Conservation (phyloP, 37 sponge, comb jelly and placozoan genomes). For the Geodia barretti region DNA sequence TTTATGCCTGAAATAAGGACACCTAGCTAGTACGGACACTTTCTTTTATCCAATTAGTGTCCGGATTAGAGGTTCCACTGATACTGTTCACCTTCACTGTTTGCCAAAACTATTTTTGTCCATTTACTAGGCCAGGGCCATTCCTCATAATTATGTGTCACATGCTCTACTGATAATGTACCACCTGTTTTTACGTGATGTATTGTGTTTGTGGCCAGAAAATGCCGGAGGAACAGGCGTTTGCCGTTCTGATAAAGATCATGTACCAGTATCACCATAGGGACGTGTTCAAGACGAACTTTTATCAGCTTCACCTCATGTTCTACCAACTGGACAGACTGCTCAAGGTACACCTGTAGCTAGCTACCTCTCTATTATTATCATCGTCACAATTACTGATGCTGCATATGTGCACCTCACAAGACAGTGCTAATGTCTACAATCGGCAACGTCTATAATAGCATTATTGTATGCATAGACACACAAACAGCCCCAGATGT, state of each 20-base stretch:
- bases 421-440: no score
- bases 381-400: no score
- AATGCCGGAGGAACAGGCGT: conserved; percentile 96
- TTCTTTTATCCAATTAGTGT: no score
- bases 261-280: conserved; percentile 91
- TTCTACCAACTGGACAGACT: conserved; percentile 84
- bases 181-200: neutral
- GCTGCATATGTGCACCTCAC: no score
- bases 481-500: no score
- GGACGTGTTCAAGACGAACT: conserved; percentile 89
- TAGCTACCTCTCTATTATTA: no score
- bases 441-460: no score
- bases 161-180: neutral
- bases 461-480: no score
- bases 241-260: conserved; percentile 90
- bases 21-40: no score
- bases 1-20: no score
- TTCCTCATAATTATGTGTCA: neutral
- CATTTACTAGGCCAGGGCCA: neutral
- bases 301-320: conserved; percentile 74
- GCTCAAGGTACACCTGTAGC: conserved; percentile 61
- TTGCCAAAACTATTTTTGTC: neutral
- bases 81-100: neutral
- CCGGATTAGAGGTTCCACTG: no score
- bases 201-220: conserved; percentile 41